Percentiles rank a stretch among this genome's conserved stretches.
Evolutionary conservation across 1,140 invertebrate species (phyloP).

Genomic region (Leptoteleia sp.): DNA sequence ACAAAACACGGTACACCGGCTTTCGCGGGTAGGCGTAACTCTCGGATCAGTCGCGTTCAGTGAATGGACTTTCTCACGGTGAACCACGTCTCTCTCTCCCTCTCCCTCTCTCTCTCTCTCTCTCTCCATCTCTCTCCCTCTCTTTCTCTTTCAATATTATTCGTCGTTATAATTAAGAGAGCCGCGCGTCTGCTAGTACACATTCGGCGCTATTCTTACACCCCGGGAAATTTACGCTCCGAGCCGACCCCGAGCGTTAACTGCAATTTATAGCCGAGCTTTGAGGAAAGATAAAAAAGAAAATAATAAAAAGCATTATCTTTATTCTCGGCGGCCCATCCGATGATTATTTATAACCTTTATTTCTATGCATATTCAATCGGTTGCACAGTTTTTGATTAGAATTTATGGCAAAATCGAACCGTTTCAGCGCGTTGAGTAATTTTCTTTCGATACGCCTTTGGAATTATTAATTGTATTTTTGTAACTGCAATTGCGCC

Average conservation of each 20-base stretch:
- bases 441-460: too few species aligned
- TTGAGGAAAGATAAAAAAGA: too few species aligned
- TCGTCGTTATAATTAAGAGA: slow-evolving; percentile 68
- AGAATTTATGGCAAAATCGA: too few species aligned
- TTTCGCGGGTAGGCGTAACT: slow-evolving; percentile 70
- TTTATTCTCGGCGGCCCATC: slow-evolving; percentile 24
- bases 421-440: too few species aligned
- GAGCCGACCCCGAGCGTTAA: slow-evolving; percentile 15
- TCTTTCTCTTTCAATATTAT: slow-evolving; percentile 65
- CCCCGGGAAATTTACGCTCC: slow-evolving; percentile 5
- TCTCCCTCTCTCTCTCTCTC: slow-evolving; percentile 45
- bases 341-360: slow-evolving; percentile 26
- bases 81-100: slow-evolving; percentile 57
- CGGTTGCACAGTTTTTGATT: slow-evolving; percentile 4
- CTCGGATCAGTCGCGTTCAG: slow-evolving; percentile 62
- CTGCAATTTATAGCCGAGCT: slow-evolving; percentile 53
- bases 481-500: too few species aligned
- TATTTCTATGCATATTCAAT: slow-evolving; percentile 3
- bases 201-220: slow-evolving; percentile 30
- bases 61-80: slow-evolving; percentile 71
- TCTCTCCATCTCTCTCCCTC: slow-evolving; percentile 52
- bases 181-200: slow-evolving; percentile 35
- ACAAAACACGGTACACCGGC: slow-evolving; percentile 61
- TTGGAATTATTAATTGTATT: too few species aligned
- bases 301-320: slow-evolving; percentile 42